Evolutionary conservation across 2,888 invertebrate genomes (phyloP), one percentile per base, ranked within the genome.

Genomic region (Cephus runcator): DNA sequence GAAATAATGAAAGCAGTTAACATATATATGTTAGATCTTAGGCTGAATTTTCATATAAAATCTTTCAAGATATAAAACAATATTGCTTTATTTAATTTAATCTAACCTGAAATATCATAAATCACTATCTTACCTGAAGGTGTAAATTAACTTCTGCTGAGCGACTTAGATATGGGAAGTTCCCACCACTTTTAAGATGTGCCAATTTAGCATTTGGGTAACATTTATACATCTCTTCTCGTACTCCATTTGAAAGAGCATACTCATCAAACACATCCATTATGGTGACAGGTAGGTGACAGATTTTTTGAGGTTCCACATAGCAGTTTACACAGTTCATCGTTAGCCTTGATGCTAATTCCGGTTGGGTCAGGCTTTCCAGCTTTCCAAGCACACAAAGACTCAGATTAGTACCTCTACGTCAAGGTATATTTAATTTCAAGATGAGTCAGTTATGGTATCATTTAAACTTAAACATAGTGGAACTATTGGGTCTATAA

Each of bases 211-310:
- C 97, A 80, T 95, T 93, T 0, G 97, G 97, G 91, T 97, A 98
- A 85, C 96, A 95, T 90, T 97, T 97, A 90, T 96, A 96, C 83
- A 97, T 92, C 87, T 97, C 96, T 87, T 97, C 97, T 76, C 96
- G 92, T 0, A 97, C 97, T 71, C 93, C 91, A 81, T 94, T 94
- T 79, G 96, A 96, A 75, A 98, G 92, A 6, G 97, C 97, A 90
- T 96, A 96, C 86, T 97, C 96, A 91, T 98, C 97, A 93, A 97
- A 97, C 0, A 97, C 97, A 92, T 98, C 97, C 90, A 98, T 94
- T 76, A 98, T 94, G 15, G 97, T 98, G 23, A 97, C 93, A n/a
- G 95, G 94, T 75, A 97, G 87, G 80, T 94, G 92, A 36, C 92
- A 91, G 36, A 97, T 92, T 84, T 94, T 93, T 84, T 96, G 95